Evolutionary conservation across 2,888 invertebrate genomes (phyloP).

Genomic region (Agrilus mali): DNA sequence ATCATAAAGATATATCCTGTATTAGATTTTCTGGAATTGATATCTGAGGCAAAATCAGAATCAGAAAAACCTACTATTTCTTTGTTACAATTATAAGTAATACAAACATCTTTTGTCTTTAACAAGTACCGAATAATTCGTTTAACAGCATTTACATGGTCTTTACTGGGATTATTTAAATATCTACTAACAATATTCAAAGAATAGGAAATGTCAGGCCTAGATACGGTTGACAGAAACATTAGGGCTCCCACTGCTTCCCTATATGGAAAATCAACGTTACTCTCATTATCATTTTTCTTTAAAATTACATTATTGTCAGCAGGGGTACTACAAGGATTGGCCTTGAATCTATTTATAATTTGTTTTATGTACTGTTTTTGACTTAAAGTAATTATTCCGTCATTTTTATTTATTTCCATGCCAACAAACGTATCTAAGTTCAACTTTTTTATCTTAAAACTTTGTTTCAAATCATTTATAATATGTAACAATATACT

Average conservation of each 20-base stretch:
- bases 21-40: slow-evolving; percentile 15
- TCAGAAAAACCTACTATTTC: slow-evolving; percentile 15
- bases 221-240: slow-evolving; percentile 11
- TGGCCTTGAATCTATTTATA: slow-evolving; percentile 6
- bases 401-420: not conserved
- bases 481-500: too few species aligned
- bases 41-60: slow-evolving; percentile 17
- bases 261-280: slow-evolving; percentile 11
- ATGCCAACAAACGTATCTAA: slow-evolving; percentile 8
- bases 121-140: slow-evolving; percentile 19
- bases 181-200: slow-evolving; percentile 13
- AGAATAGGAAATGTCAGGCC: slow-evolving; percentile 17
- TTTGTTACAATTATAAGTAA: slow-evolving; percentile 9
- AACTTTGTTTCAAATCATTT: too few species aligned
- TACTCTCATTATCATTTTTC: slow-evolving; percentile 1
- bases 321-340: slow-evolving; percentile 4
- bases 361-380: slow-evolving; percentile 5
- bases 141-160: slow-evolving; percentile 12
- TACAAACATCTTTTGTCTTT: slow-evolving; percentile 12
- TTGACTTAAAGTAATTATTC: slow-evolving; percentile 6
- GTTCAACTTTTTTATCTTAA: too few species aligned
- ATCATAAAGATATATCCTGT: slow-evolving; percentile 18
- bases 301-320: slow-evolving; percentile 5
- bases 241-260: slow-evolving; percentile 16
- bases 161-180: slow-evolving; percentile 3